Percentiles rank a stretch among this genome's conserved stretches.
Evolutionary conservation across 2,888 invertebrate species (phyloP).

Genomic region (Cerastis rubricosa): DNA sequence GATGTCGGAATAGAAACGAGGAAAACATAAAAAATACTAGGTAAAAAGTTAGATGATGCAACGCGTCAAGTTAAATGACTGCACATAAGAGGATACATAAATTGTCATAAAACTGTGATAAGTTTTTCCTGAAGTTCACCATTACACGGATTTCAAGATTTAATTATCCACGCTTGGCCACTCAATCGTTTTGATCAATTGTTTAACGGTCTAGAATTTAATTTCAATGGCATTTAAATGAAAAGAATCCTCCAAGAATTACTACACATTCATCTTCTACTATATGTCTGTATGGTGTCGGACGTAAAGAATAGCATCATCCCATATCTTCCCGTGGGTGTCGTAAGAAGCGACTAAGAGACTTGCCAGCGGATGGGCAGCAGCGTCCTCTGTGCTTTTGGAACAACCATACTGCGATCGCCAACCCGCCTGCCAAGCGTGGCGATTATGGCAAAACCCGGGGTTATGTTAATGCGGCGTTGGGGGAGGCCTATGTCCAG

Average conservation of each 20-base stretch:
- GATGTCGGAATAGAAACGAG: slow-evolving; percentile 12
- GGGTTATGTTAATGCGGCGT: too few relatives aligned
- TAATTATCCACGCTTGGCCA: not conserved
- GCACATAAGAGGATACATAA: not conserved
- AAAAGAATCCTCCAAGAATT: slow-evolving; percentile 21
- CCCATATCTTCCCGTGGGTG: too few relatives aligned
- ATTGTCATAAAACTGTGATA: not conserved
- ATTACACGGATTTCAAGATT: not conserved
- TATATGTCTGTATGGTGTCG: too few relatives aligned
- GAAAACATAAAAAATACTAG: not conserved
- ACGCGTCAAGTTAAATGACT: not conserved
- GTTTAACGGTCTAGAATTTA: not conserved
- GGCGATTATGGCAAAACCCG: too few relatives aligned
- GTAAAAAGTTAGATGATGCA: not conserved
- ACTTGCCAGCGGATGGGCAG: too few relatives aligned
- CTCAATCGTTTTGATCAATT: not conserved
- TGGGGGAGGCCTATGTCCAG: too few relatives aligned
- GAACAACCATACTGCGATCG: too few relatives aligned
- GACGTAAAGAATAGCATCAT: too few relatives aligned
- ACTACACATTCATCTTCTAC: slow-evolving; percentile 19
- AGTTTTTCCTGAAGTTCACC: not conserved
- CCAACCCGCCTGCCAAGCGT: too few relatives aligned
- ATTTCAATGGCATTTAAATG: slow-evolving; percentile 10
- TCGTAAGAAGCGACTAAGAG: too few relatives aligned
- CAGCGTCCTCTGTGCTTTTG: too few relatives aligned